phyloP scores from a whole-genome alignment of 2,888 invertebrate genomes.

The Cheilosia grossa region DNA sequence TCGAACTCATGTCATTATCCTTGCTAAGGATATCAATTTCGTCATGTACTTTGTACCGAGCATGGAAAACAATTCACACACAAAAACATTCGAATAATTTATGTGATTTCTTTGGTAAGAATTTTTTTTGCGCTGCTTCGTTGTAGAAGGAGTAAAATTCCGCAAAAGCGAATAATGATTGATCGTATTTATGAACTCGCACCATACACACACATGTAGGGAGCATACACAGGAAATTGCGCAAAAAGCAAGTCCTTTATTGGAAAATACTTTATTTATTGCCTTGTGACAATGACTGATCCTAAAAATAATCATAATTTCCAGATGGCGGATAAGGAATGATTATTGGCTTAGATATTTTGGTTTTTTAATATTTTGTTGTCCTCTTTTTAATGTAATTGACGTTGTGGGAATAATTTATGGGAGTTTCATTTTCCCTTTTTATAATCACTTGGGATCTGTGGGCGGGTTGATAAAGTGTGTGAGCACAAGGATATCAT shows the following conservation, averaged over 20 bases:
- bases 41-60: background rate
- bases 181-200: constrained; percentile 68
- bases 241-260: constrained; percentile 39
- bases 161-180: constrained; percentile 61
- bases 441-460: background rate
- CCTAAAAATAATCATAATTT: constrained; percentile 72
- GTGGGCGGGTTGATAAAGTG: constrained; percentile 51
- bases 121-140: constrained; percentile 2
- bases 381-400: constrained; percentile 25
- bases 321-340: constrained; percentile 73
- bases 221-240: constrained; percentile 1
- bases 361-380: constrained; percentile 27
- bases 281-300: constrained; percentile 50
- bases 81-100: constrained; percentile 41
- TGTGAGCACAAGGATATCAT: constrained; percentile 10
- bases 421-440: constrained; percentile 33
- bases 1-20: constrained; percentile 26
- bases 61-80: constrained; percentile 32
- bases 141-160: constrained; percentile 37
- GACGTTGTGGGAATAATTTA: constrained; percentile 55
- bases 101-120: constrained; percentile 45
- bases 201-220: constrained; percentile 1
- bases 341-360: constrained; percentile 65
- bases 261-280: constrained; percentile 55
- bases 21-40: constrained; percentile 34